A percentile compares a stretch with the other conserved stretches of the same genome.
phyloP scores from a whole-genome alignment of 2,113 vertebrate species.

The Micromys minutus region DNA sequence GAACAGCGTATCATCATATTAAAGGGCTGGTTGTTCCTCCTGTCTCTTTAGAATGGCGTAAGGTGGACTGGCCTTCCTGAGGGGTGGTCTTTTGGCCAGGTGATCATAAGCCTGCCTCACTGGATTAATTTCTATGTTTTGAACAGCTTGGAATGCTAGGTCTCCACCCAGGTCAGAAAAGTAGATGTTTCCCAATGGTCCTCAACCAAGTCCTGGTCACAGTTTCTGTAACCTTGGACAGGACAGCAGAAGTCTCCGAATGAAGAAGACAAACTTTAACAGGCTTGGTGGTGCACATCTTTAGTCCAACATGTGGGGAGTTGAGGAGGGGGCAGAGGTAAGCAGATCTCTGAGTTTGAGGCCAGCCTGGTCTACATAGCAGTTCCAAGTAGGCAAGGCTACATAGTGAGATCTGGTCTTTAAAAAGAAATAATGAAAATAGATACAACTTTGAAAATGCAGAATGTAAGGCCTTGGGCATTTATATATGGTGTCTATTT shows the following conservation, averaged over 20 bases:
- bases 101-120: not conserved
- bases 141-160: not conserved
- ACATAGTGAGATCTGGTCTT: not conserved
- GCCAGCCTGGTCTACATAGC: not conserved
- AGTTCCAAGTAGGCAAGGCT: not conserved
- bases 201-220: not conserved
- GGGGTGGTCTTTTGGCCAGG: not conserved
- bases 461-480: not conserved
- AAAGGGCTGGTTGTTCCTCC: not conserved
- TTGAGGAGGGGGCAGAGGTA: not conserved
- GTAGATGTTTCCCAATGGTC: not conserved
- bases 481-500: not conserved
- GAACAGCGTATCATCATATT: not conserved
- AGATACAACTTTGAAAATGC: not conserved
- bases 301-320: not conserved
- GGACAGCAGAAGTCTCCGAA: not conserved
- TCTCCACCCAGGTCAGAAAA: not conserved
- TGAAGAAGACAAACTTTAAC: not conserved
- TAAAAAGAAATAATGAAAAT: not conserved
- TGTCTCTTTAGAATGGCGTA: not conserved
- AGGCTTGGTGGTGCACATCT: not conserved
- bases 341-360: not conserved
- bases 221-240: not conserved
- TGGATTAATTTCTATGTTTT: not conserved
- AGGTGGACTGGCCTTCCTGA: not conserved